A percentile compares a stretch with the other conserved stretches of the same genome.
Evolutionary conservation across 2,113 vertebrate species (phyloP).

Genomic region (Propithecus coquereli): DNA sequence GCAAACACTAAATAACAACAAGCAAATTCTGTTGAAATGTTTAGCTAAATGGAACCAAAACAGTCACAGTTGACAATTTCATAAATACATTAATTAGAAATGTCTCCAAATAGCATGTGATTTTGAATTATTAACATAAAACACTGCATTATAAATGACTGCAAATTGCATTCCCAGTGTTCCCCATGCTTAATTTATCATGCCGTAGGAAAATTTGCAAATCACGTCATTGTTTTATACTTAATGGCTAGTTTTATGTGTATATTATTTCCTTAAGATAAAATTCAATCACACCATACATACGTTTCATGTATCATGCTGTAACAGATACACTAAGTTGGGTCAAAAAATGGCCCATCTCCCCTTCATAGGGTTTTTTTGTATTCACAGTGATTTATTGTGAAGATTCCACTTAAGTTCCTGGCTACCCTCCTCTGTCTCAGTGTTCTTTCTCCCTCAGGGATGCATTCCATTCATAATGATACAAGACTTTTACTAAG

Average conservation of each 20-base stretch:
- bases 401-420: background rate
- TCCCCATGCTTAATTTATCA: constrained; percentile 90
- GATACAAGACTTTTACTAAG: background rate
- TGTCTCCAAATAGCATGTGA: constrained; percentile 90
- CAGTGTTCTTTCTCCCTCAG: background rate
- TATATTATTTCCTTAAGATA: constrained; percentile 85
- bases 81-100: constrained; percentile 92
- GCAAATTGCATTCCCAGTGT: constrained; percentile 89
- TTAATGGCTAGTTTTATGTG: constrained; percentile 86
- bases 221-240: constrained; percentile 85
- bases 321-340: constrained; percentile 67
- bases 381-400: background rate
- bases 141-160: constrained; percentile 90
- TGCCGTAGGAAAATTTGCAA: constrained; percentile 87
- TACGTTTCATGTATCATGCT: constrained; percentile 75
- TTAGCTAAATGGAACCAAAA: constrained; percentile 90
- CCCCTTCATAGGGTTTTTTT: background rate
- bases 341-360: constrained; percentile 50
- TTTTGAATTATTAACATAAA: constrained; percentile 93
- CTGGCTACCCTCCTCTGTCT: background rate
- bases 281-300: constrained; percentile 80
- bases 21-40: constrained; percentile 86
- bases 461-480: background rate
- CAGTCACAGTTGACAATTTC: constrained; percentile 90
- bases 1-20: constrained; percentile 85